These are phyloP conservation scores for Callithrix jacchus DNA, from an alignment of 2,113 vertebrate species.

Conservation along the genomic window DNA sequence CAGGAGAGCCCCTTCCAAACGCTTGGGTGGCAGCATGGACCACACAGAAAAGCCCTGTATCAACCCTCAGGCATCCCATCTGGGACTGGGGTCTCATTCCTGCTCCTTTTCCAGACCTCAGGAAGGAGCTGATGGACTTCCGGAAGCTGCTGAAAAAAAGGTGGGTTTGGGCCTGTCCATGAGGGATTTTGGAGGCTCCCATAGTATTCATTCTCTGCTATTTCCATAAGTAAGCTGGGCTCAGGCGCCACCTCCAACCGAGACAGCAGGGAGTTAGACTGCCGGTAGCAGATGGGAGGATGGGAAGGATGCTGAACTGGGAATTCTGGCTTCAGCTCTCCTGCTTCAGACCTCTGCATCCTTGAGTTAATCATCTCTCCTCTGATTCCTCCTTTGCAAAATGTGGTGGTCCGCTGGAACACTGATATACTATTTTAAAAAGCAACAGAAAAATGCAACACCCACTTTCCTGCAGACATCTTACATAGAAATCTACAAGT, in stretches of 20 bases:
- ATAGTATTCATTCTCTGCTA: fast-evolving
- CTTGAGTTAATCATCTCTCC: background rate
- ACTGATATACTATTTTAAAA: no score
- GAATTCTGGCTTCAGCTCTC: fast-evolving
- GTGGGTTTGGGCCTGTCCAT: slow-evolving; percentile 76
- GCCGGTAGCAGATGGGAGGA: fast-evolving
- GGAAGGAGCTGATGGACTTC: slow-evolving; percentile 84
- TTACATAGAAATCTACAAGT: background rate
- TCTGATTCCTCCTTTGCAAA: background rate
- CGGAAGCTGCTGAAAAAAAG: slow-evolving; percentile 87
- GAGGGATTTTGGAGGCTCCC: background rate
- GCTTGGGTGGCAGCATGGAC: fast-evolving
- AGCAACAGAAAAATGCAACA: background rate
- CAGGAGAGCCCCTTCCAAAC: background rate
- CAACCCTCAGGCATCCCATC: background rate
- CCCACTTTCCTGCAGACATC: background rate
- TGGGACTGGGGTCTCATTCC: background rate
- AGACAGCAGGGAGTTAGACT: background rate
- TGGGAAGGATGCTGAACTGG: background rate
- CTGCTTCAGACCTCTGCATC: background rate
- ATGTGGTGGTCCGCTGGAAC: fast-evolving
- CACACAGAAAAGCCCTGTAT: background rate
- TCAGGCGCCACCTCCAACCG: fast-evolving
- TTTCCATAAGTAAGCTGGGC: background rate
- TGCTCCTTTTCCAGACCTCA: slow-evolving; percentile 76